phyloP scores from a whole-genome alignment of 2,113 vertebrate genomes.

The Alces alces region DNA sequence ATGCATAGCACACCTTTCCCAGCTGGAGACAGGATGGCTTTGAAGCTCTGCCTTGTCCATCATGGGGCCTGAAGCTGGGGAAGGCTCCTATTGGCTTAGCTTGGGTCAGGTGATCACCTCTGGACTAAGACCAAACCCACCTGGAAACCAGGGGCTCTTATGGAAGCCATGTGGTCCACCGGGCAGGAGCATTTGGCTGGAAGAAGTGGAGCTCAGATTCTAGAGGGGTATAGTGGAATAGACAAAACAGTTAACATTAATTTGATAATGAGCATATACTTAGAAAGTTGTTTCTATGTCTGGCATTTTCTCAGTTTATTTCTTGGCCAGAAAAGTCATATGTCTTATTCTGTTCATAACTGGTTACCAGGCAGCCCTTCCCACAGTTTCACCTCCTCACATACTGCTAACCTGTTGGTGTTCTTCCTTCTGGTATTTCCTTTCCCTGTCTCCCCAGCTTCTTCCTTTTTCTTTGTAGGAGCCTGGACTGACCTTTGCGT shows the following conservation, averaged over 20 bases:
- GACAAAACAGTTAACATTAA: neutral
- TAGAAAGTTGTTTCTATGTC: neutral
- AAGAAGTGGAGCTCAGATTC: neutral
- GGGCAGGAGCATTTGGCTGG: accelerated
- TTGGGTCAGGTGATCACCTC: neutral
- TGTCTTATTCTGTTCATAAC: neutral
- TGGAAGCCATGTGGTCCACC: neutral
- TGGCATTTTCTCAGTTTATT: neutral
- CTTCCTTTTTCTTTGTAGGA: neutral
- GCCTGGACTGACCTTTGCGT: neutral
- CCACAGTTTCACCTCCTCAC: neutral
- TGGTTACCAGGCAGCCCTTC: neutral
- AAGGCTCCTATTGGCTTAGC: neutral
- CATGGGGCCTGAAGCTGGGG: neutral
- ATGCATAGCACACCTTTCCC: neutral
- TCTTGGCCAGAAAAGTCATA: neutral
- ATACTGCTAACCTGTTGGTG: neutral
- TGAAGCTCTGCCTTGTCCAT: too few species aligned
- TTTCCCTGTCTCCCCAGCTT: neutral
- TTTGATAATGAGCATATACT: neutral
- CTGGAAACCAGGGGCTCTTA: neutral
- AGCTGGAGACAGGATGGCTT: neutral
- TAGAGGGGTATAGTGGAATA: neutral
- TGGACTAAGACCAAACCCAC: neutral
- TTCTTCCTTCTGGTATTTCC: neutral